Evolutionary conservation across 1,140 invertebrate species (phyloP).

Genomic region (Bombyx mandarina): DNA sequence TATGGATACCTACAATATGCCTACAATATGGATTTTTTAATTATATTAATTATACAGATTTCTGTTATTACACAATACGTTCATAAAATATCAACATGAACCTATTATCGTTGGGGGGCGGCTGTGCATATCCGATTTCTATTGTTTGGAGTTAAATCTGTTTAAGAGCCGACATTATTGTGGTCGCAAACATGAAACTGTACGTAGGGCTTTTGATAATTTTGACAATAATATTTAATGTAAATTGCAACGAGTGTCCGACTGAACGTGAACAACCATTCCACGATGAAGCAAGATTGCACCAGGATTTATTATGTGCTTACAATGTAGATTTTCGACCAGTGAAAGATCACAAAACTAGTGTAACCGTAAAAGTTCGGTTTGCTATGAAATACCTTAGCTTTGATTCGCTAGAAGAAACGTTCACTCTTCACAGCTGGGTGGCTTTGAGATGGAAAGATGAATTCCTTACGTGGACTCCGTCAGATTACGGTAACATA

Average conservation of each 20-base stretch:
- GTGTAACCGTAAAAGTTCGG: conserved; percentile 45
- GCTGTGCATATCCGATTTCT: conserved; percentile 11
- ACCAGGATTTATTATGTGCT: conserved; percentile 36
- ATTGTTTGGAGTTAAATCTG: not conserved
- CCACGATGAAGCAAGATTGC: conserved; percentile 45
- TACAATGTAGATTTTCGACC: conserved; percentile 44
- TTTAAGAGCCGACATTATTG: conserved; percentile 1
- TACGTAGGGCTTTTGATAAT: conserved; percentile 1
- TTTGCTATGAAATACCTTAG: conserved; percentile 54
- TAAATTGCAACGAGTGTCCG: conserved; percentile 17
- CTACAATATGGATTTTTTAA: too few species aligned
- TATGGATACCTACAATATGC: too few species aligned
- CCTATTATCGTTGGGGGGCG: conserved; percentile 17
- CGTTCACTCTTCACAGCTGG: conserved; percentile 54
- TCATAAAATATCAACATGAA: not conserved
- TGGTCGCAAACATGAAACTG: conserved; percentile 7
- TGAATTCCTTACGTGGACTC: conserved; percentile 48
- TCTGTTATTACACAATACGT: too few species aligned
- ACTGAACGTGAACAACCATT: conserved; percentile 16
- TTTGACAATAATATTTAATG: conserved; percentile 1
- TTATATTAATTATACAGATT: too few species aligned
- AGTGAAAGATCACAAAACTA: conserved; percentile 41
- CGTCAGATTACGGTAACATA: conserved; percentile 43
- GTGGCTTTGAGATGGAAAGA: conserved; percentile 54
- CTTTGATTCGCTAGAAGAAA: conserved; percentile 53